These are phyloP conservation scores for Elaeidobius kamerunicus DNA, from an alignment of 2,888 invertebrate genomes.

Conservation along the genomic window DNA sequence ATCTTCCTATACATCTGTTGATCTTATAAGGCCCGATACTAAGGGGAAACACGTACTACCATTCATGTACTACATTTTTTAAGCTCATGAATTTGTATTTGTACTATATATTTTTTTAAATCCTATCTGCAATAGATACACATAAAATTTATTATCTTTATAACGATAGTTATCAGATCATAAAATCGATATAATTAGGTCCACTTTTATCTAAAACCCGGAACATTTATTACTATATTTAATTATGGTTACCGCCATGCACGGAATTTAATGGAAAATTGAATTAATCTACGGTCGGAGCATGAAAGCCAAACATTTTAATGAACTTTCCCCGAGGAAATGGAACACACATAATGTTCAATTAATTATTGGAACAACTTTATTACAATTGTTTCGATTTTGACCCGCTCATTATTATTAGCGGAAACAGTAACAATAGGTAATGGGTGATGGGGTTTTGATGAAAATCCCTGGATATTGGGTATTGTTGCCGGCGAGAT, in stretches of 20 bases:
- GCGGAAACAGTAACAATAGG: constrained; percentile 9
- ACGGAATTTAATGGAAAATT: constrained; percentile 24
- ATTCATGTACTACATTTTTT: too few species aligned
- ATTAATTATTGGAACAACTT: constrained; percentile 28
- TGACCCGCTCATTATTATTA: constrained; percentile 18
- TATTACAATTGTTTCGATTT: constrained; percentile 30
- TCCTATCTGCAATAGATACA: too few species aligned
- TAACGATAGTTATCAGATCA: too few species aligned
- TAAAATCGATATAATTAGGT: constrained; percentile 3
- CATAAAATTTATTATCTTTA: too few species aligned
- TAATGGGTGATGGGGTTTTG: constrained; percentile 14
- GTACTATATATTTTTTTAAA: too few species aligned
- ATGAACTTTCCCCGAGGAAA: constrained; percentile 27
- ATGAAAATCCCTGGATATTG: constrained; percentile 18
- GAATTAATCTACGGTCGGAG: constrained; percentile 21
- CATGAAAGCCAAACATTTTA: constrained; percentile 26
- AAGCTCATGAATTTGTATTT: too few species aligned
- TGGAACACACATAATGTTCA: constrained; percentile 26
- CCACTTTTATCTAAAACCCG: constrained; percentile 9
- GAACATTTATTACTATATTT: constrained; percentile 22
- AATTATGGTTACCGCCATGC: constrained; percentile 16
- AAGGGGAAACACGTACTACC: too few species aligned
- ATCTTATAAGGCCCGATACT: too few species aligned
- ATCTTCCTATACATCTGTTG: too few species aligned
- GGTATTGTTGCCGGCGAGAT: constrained; percentile 2